These are phyloP conservation scores for Morus bassanus DNA, from an alignment of 2,797 vertebrate genomes.

Conservation along the genomic window DNA sequence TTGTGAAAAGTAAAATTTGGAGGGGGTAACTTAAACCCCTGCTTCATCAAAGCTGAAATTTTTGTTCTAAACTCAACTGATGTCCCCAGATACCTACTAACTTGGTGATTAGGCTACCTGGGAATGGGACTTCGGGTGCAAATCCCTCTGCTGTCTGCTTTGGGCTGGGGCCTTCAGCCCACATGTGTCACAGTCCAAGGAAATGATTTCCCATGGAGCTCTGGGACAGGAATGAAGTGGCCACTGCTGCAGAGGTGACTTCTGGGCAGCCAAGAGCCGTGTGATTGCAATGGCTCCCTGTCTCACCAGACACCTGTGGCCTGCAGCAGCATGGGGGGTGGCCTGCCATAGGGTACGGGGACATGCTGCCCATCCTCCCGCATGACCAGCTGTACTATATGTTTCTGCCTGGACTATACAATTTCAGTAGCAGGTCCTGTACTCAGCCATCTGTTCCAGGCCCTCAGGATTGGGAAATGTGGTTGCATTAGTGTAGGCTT, in stretches of 20 bases:
- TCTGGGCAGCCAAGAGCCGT: neutral
- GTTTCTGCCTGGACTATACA: neutral
- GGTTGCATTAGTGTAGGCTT: neutral
- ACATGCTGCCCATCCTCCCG: neutral
- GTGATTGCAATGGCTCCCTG: neutral
- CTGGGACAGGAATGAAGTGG: neutral
- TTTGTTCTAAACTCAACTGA: neutral
- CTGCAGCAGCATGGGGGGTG: neutral
- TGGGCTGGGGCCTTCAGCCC: neutral
- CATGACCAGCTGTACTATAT: neutral
- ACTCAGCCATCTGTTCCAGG: neutral
- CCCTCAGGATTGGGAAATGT: neutral
- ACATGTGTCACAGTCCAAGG: neutral
- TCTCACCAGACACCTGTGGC: neutral
- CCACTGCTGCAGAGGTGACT: neutral
- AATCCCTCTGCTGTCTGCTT: neutral
- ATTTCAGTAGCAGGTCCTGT: neutral
- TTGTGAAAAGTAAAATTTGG: neutral
- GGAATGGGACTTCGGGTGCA: neutral
- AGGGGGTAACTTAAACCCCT: neutral
- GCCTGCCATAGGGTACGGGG: accelerated
- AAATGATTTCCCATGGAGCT: neutral
- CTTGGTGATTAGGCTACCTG: neutral
- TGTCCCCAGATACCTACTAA: neutral
- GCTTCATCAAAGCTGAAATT: neutral